Base-by-base conservation (phyloP, 1,140 invertebrate species). In the Ridgeia piscesae region DNA sequence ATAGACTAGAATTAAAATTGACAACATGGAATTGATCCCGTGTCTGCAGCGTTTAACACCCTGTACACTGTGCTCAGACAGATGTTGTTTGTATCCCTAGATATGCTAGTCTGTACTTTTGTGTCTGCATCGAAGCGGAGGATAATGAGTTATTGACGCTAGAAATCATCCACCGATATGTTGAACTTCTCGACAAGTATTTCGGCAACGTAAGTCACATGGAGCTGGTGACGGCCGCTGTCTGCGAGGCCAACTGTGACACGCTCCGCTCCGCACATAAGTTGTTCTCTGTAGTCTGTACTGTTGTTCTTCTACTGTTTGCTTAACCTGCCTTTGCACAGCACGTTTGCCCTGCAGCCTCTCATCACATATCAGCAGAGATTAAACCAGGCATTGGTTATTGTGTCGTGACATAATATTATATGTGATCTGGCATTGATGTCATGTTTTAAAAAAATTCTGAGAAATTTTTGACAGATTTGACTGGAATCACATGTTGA, bases 71-170 rank as follows among this genome's bases (percentile, higher is more conserved):
- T 9, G 14, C 35, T 90, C 31, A 90, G 89, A 34, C 89, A 4
- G 11, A 31, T 77, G 58, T 77, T 77, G 33, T 91, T 92, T 88
- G 17, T 35, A 9, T 89, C 88, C 88, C 17, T 94, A 99, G 99
- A 96, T 99, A 99, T 97, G 99, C 99, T 48, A 99, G 99, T 96
- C 97, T 99, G 93, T 99, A 99, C 96, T 99, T 99, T 96, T 99
- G 99, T 95, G 99, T 99, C 97, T 99, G 99, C 88, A 99, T 99
- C 95, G 99, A 99, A 95, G 98, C 99, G 95, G 98, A 98, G 94
- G 99, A 99, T 95, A 99, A 99, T 97, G 99, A 99, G 96, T 96
- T 99, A 35, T 96, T 99, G 0, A 99, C 98, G 0, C 96, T 99
- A 93, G 99, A 99, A 97, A 97, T 99, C 35, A 99, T 99, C 95